These are phyloP conservation scores for Rallus limicola DNA, from an alignment of 2,113 vertebrate genomes.

Conservation along the genomic window DNA sequence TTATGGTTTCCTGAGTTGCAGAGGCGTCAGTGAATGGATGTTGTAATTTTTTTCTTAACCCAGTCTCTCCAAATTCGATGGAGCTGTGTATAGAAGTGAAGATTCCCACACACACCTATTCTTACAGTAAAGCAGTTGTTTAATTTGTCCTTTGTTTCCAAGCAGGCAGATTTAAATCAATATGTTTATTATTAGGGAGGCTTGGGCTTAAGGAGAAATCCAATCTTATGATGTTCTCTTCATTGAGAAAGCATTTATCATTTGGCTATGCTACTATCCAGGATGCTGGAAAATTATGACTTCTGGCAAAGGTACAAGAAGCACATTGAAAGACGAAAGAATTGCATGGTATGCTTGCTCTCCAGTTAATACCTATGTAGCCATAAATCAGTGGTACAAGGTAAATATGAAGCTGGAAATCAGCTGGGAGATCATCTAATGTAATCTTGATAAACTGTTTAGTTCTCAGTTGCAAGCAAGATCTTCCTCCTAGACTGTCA, in stretches of 20 bases:
- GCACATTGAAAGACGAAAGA: conserved; percentile 59
- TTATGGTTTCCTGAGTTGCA: background rate
- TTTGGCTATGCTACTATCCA: conserved; percentile 49
- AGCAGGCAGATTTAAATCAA: background rate
- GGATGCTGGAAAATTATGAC: conserved; percentile 50
- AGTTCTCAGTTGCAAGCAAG: conserved; percentile 24
- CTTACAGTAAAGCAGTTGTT: background rate
- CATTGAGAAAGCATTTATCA: conserved; percentile 65
- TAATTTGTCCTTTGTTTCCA: conserved; percentile 16
- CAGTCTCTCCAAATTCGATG: background rate
- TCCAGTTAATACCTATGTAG: conserved; percentile 36
- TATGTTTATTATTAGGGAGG: conserved; percentile 11
- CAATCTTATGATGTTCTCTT: conserved; percentile 66
- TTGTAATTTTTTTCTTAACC: background rate
- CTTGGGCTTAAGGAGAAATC: conserved; percentile 51
- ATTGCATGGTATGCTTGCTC: conserved; percentile 43
- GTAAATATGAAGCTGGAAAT: conserved; percentile 67
- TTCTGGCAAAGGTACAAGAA: conserved; percentile 56
- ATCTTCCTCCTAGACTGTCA: background rate
- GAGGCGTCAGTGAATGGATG: background rate
- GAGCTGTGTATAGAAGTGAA: background rate
- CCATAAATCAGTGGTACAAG: conserved; percentile 62
- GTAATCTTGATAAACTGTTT: conserved; percentile 64
- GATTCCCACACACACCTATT: background rate
- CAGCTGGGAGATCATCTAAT: conserved; percentile 34